phyloP scores from a whole-genome alignment of 2,888 invertebrate species.

The Prionchulus punctatus region DNA sequence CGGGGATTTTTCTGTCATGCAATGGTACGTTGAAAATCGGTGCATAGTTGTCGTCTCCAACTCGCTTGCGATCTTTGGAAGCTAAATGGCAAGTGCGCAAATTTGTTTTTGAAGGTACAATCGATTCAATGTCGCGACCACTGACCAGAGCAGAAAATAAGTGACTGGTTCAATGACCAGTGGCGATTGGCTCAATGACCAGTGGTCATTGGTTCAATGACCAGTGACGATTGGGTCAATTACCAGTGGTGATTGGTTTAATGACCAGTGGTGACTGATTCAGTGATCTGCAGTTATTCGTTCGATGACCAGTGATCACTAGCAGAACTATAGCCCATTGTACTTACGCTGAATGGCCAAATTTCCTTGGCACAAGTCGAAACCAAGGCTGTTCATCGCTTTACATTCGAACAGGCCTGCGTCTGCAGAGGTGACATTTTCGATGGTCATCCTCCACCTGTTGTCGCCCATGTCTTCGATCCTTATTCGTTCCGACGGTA shows the following conservation, averaged over 20 bases:
- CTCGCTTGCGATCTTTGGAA: constrained; percentile 12
- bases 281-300: too few species aligned
- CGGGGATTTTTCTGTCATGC: constrained; percentile 40
- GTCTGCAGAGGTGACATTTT: constrained; percentile 57
- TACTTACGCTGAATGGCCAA: constrained; percentile 51
- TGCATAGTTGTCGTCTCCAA: constrained; percentile 34
- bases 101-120: too few species aligned
- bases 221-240: too few species aligned
- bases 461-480: constrained; percentile 48
- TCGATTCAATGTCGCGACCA: too few species aligned
- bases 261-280: too few species aligned
- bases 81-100: constrained; percentile 8
- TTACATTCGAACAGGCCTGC: constrained; percentile 45
- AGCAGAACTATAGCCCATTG: neutral
- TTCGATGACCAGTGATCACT: too few species aligned
- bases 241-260: too few species aligned
- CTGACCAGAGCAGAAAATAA: too few species aligned
- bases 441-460: constrained; percentile 58
- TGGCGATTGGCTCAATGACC: too few species aligned
- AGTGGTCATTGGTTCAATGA: too few species aligned
- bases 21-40: constrained; percentile 68
- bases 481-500: constrained; percentile 47
- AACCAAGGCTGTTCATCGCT: constrained; percentile 59
- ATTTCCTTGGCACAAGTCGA: constrained; percentile 52
- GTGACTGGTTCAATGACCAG: too few species aligned